A percentile compares a stretch with the other conserved stretches of the same genome.
Conservation (phyloP, 1,140 invertebrate species). For the Yoshiicerus persimilis region DNA sequence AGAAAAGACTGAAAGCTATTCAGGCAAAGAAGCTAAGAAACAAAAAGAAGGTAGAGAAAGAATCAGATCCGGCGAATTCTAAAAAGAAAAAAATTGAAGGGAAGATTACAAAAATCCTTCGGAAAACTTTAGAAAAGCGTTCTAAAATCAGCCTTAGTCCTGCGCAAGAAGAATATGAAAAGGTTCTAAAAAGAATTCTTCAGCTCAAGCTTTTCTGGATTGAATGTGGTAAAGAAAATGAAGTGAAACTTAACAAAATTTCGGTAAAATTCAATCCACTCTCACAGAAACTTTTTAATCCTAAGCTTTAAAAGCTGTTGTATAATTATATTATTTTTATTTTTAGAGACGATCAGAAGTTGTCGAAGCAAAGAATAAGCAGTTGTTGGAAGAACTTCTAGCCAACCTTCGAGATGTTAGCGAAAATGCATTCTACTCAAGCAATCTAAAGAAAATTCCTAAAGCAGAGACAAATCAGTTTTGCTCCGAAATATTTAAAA, state of each 20-base stretch:
- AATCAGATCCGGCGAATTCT: not conserved
- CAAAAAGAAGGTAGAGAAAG: not conserved
- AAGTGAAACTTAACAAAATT: not conserved
- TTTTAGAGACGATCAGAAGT: not conserved
- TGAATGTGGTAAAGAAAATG: conserved; percentile 1
- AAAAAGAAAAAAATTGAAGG: not conserved
- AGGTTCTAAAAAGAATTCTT: conserved; percentile 24
- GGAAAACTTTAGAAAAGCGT: not conserved
- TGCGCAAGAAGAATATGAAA: conserved; percentile 23
- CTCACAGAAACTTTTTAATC: too few species aligned
- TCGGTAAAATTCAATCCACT: not conserved
- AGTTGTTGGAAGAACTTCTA: not conserved
- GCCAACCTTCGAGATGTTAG: not conserved
- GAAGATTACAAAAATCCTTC: not conserved
- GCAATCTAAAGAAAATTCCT: conserved; percentile 33
- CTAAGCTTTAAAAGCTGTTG: too few species aligned
- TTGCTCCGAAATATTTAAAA: conserved; percentile 3
- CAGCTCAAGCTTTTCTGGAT: not conserved
- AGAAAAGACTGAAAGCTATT: not conserved
- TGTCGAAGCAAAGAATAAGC: not conserved
- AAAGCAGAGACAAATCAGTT: conserved; percentile 28
- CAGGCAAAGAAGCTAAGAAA: not conserved
- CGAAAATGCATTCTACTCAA: conserved; percentile 37
- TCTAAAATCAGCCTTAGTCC: not conserved
- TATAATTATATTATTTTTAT: not conserved